Conservation (phyloP, 2,113 vertebrate genomes). For the Gadus macrocephalus region DNA sequence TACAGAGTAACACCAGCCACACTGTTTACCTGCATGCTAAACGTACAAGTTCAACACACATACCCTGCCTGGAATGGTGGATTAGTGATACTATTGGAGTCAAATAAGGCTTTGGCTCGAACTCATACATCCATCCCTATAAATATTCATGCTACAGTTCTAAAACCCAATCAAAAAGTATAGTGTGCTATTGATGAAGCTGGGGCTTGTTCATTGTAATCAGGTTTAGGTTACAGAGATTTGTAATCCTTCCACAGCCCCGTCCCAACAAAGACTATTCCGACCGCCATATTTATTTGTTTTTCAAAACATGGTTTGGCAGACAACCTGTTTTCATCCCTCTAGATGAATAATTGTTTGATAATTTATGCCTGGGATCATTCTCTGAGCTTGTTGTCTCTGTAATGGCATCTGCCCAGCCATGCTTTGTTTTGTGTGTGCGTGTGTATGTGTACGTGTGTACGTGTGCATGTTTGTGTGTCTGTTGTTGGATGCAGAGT, state of each 20-base stretch:
- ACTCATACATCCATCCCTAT: neutral
- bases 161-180: neutral
- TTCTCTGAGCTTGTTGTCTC: constrained; percentile 60
- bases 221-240: constrained; percentile 3
- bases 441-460: constrained; percentile 35
- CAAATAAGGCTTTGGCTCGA: neutral
- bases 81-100: neutral
- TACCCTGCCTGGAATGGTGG: no score
- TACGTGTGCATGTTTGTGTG: no score
- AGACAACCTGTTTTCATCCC: constrained; percentile 41
- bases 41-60: no score
- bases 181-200: neutral
- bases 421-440: constrained; percentile 63
- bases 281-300: constrained; percentile 45
- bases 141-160: neutral
- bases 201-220: constrained; percentile 4
- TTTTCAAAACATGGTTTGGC: constrained; percentile 45
- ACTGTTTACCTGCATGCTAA: no score
- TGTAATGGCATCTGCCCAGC: constrained; percentile 60
- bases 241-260: constrained; percentile 2
- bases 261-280: constrained; percentile 10
- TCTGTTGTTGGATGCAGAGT: neutral
- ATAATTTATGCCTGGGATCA: constrained; percentile 56
- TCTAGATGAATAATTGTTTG: constrained; percentile 53
- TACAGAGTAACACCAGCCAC: no score